phyloP scores from a whole-genome alignment of 2,797 vertebrate species.

The Rhinophrynus dorsalis region DNA sequence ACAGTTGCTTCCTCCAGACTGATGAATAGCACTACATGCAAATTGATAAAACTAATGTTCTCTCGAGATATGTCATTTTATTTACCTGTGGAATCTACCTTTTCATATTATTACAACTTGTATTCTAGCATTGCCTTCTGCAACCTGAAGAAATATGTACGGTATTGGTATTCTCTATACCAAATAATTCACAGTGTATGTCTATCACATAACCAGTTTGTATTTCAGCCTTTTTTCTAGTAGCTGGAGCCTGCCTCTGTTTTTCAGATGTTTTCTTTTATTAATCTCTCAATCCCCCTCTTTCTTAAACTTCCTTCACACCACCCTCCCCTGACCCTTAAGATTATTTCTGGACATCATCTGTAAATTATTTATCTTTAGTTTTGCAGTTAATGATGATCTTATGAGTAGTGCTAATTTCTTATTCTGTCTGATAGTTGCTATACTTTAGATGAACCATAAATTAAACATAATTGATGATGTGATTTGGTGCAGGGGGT shows the following conservation, averaged over 20 bases:
- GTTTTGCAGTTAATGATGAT: slow-evolving; percentile 32
- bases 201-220: not conserved
- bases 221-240: not conserved
- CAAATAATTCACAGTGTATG: no score
- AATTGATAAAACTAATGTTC: no score
- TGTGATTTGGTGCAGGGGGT: not conserved
- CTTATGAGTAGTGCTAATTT: slow-evolving; percentile 24
- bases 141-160: no score
- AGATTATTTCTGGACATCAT: not conserved
- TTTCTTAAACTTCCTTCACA: not conserved
- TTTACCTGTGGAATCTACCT: no score
- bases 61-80: no score
- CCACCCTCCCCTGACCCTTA: not conserved
- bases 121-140: no score
- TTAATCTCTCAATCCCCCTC: not conserved
- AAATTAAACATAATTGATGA: not conserved
- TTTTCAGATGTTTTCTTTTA: not conserved
- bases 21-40: no score
- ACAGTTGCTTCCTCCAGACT: no score
- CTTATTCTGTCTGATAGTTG: slow-evolving; percentile 14
- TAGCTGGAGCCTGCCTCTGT: not conserved
- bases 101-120: no score
- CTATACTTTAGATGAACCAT: slow-evolving; percentile 14
- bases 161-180: no score
- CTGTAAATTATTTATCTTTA: slow-evolving; percentile 30